Conservation (phyloP, 1,140 invertebrate genomes). For the Nasonia giraulti region DNA sequence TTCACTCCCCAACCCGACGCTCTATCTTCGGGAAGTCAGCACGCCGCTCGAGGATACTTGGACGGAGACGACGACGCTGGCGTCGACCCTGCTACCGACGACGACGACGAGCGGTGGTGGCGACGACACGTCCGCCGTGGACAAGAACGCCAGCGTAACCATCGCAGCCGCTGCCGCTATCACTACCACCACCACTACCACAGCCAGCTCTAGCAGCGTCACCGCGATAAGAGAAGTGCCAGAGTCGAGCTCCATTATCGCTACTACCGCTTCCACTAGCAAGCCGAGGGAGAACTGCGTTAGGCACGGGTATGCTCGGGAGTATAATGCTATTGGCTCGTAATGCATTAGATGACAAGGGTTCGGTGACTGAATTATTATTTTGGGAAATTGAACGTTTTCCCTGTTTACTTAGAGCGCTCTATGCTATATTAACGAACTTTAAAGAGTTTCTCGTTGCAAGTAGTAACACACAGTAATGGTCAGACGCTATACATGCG, state of each 20-base stretch:
- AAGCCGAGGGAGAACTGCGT: constrained; percentile 16
- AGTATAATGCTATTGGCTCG: not conserved
- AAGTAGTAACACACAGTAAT: too few species aligned
- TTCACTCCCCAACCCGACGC: not conserved
- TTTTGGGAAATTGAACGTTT: too few species aligned
- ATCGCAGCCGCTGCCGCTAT: not conserved
- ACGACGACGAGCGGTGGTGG: constrained; percentile 27
- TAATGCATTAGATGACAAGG: not conserved
- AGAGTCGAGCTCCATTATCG: constrained; percentile 21
- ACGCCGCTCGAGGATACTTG: constrained; percentile 49
- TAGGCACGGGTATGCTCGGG: constrained; percentile 2
- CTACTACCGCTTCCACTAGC: not conserved
- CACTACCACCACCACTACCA: not conserved
- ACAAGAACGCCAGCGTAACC: constrained; percentile 1
- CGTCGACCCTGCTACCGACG: not conserved
- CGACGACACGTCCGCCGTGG: constrained; percentile 45
- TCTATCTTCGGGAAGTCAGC: constrained; percentile 48
- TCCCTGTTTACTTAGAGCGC: too few species aligned
- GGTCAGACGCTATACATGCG: too few species aligned
- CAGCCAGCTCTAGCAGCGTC: not conserved
- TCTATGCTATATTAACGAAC: too few species aligned
- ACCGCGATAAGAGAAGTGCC: constrained; percentile 30
- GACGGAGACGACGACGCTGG: not conserved
- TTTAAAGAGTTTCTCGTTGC: too few species aligned
- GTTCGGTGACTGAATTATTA: not conserved